These are phyloP conservation scores for Arbacia lixula DNA, from an alignment of 53 echinoderm and acorn worm species.

Conservation along the genomic window DNA sequence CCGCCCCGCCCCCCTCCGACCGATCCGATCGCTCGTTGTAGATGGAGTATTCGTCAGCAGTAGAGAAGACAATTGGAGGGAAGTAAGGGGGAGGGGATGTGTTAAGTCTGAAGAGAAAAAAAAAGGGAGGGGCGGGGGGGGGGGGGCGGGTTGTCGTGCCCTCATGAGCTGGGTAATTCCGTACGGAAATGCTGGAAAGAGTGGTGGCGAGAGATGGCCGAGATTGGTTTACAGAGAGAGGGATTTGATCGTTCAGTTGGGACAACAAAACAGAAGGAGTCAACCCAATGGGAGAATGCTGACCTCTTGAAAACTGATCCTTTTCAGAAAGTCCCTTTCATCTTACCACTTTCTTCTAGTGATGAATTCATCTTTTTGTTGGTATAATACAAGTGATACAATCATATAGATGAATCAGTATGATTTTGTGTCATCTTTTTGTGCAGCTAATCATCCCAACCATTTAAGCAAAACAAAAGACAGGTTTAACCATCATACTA, in stretches of 20 bases:
- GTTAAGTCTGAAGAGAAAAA: not conserved
- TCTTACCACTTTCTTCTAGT: too few species aligned
- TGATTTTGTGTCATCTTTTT: too few species aligned
- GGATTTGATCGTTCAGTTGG: constrained; percentile 28
- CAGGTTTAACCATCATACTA: too few species aligned
- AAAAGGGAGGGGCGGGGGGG: not conserved
- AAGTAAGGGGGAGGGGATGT: not conserved
- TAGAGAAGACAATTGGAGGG: too few species aligned
- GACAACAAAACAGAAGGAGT: constrained; percentile 31
- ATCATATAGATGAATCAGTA: too few species aligned
- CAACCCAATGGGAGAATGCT: constrained; percentile 20
- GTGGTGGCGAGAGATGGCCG: constrained; percentile 23
- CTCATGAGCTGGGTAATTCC: constrained; percentile 15
- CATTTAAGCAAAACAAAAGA: too few species aligned
- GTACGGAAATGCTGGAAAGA: not conserved
- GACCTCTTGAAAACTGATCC: constrained; percentile 42
- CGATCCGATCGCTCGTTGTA: too few species aligned
- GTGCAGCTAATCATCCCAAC: too few species aligned
- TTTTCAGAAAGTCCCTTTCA: not conserved
- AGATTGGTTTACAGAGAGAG: constrained; percentile 8
- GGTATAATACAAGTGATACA: too few species aligned
- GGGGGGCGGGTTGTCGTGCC: not conserved
- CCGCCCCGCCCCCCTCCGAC: not conserved
- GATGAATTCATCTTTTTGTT: too few species aligned
- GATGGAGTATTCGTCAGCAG: too few species aligned